Evolutionary conservation across 2,797 vertebrate genomes (phyloP).

Genomic region (Malurus leucopterus): DNA sequence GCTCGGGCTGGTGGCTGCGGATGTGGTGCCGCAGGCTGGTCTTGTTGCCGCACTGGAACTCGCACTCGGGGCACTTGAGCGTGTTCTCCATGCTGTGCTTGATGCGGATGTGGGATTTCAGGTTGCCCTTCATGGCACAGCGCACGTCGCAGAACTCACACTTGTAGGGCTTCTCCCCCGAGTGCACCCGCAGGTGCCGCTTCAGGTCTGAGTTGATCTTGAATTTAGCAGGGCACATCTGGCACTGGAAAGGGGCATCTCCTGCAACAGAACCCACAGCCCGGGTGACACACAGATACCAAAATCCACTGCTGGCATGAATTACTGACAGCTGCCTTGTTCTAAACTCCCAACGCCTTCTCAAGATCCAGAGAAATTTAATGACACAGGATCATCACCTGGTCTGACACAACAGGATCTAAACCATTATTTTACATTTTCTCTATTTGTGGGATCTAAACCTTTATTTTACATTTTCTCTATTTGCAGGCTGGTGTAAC

Average conservation of each 20-base stretch:
- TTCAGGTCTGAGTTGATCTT: slow-evolving; percentile 99
- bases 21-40: slow-evolving; percentile 86
- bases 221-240: slow-evolving; percentile 93
- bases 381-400: background rate
- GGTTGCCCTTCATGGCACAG: slow-evolving; percentile 97
- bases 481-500: background rate
- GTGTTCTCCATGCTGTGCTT: slow-evolving; percentile 85
- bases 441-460: background rate
- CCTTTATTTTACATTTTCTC: background rate
- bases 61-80: slow-evolving; percentile 84
- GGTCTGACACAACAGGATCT: too few relatives aligned
- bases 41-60: slow-evolving; percentile 90
- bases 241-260: slow-evolving; percentile 96
- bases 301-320: background rate
- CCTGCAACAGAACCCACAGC: slow-evolving; percentile 71
- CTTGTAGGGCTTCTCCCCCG: slow-evolving; percentile 95
- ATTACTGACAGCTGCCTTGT: rapidly evolving
- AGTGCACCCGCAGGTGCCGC: slow-evolving; percentile 92
- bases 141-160: slow-evolving; percentile 94
- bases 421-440: background rate
- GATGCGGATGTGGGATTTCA: slow-evolving; percentile 93
- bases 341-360: rapidly evolving
- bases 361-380: background rate
- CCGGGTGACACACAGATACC: background rate
- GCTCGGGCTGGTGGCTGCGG: slow-evolving; percentile 86